phyloP scores from a whole-genome alignment of 2,113 vertebrate genomes.

The Pteronura brasiliensis region DNA sequence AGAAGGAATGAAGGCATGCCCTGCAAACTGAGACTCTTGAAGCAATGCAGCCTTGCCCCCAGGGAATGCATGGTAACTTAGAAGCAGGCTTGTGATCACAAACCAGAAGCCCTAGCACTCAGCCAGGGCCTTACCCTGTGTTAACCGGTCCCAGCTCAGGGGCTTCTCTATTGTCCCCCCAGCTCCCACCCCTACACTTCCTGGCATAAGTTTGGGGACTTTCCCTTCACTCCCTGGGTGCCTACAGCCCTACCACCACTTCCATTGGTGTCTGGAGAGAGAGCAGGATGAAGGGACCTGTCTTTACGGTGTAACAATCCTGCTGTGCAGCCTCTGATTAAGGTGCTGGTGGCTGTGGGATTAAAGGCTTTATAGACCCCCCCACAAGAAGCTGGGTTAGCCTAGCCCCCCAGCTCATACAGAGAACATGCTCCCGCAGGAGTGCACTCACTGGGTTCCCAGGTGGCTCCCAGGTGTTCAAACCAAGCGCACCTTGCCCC shows the following conservation, averaged over 20 bases:
- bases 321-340: not conserved
- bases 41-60: not conserved
- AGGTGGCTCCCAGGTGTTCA: not conserved
- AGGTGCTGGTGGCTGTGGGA: not conserved
- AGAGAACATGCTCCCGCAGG: not conserved
- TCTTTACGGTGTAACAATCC: not conserved
- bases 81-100: not conserved
- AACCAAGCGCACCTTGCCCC: not conserved
- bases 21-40: not conserved
- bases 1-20: not conserved
- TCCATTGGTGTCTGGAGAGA: not conserved
- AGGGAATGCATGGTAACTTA: not conserved
- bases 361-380: not conserved
- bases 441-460: not conserved
- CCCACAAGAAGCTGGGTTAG: not conserved
- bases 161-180: not conserved
- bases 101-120: not conserved
- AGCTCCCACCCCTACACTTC: not conserved
- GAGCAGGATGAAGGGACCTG: not conserved
- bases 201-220: not conserved
- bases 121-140: not conserved
- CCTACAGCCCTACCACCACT: not conserved
- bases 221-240: not conserved
- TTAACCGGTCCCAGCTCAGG: not conserved
- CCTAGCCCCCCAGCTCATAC: not conserved